phyloP scores from a whole-genome alignment of 1,140 invertebrate species.

The Pseudomyrmex concolor region DNA sequence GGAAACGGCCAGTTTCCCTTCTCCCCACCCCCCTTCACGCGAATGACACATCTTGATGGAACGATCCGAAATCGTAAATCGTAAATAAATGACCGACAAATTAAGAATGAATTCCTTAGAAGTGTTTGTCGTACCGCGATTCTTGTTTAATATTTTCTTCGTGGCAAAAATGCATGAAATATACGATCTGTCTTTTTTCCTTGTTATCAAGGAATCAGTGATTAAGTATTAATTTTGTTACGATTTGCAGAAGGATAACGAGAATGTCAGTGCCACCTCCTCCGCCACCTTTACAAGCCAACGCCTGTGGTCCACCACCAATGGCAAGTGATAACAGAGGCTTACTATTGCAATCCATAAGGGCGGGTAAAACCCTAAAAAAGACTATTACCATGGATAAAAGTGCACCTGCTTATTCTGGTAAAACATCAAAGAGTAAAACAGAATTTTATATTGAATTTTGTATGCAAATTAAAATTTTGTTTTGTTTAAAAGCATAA shows the following conservation, averaged over 20 bases:
- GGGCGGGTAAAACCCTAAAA: slow-evolving; percentile 92
- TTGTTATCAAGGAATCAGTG: not conserved
- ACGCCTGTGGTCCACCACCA: slow-evolving; percentile 78
- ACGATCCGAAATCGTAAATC: slow-evolving; percentile 47
- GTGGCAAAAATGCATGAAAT: not conserved
- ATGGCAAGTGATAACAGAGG: slow-evolving; percentile 86
- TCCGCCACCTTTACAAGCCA: slow-evolving; percentile 85
- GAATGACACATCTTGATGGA: slow-evolving; percentile 51
- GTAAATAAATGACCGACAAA: slow-evolving; percentile 27
- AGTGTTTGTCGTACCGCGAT: not conserved
- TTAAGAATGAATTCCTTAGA: slow-evolving; percentile 27
- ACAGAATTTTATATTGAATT: too few relatives aligned
- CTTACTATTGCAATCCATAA: slow-evolving; percentile 92
- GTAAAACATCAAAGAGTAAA: slow-evolving; percentile 77
- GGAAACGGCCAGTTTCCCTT: slow-evolving; percentile 16
- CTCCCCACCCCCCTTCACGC: not conserved
- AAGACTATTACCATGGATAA: slow-evolving; percentile 95
- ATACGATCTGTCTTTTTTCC: not conserved
- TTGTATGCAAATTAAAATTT: too few relatives aligned
- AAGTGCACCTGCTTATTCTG: slow-evolving; percentile 91
- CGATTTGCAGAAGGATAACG: slow-evolving; percentile 36
- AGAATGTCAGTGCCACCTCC: slow-evolving; percentile 87
- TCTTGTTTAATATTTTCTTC: not conserved
- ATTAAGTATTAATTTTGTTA: not conserved
- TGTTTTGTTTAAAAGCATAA: too few relatives aligned